Evolutionary conservation across 1,140 invertebrate genomes (phyloP), one percentile per base, ranked within the genome.

Genomic region (Ruditapes philippinarum): DNA sequence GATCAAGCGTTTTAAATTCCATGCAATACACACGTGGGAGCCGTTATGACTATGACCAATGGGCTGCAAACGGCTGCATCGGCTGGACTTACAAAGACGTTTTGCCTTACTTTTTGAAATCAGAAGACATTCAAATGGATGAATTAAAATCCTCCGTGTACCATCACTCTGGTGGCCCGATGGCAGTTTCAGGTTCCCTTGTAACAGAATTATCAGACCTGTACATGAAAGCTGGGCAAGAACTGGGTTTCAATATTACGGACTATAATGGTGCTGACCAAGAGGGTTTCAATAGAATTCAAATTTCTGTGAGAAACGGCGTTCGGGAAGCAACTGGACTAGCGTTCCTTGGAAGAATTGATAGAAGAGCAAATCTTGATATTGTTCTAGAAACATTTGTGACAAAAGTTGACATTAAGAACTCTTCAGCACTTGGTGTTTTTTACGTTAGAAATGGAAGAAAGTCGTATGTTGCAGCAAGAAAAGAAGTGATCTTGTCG

Each of bases 21-120:
- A 99, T 99, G 98, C 96, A 99, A 0, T 99, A 99, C 93, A 96
- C 99, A 0, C 96, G 99, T 28, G 99, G 99, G 0, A 99, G 99
- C 93, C 97, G 97, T 89, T 97, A 97, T 87, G 99, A 99, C 94
- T 99, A 99, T 94, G 98, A 99, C 93, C 96, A 96, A 12, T 99
- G 99, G 99, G 98, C 98, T 93, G 96, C 97, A 0, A 94, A 97
- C 31, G 99, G 99, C 0, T 99, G 99, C 94, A 97, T 97, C 0
- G 98, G 98, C 4, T 99, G 99, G 99, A 97, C 97, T 3, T 98
- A 97, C 90, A 97, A 97, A 74, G 97, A 98, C 45, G 97, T 98
- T 0, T 28, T 90, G 1, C 89, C 89, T 9, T 90, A 90, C 49
- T 90, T 90, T 17, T 31, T 85, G 28, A 97, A 96, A 19, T 98